Conservation (phyloP, 2,113 vertebrate species). For the Cyanistes caeruleus region DNA sequence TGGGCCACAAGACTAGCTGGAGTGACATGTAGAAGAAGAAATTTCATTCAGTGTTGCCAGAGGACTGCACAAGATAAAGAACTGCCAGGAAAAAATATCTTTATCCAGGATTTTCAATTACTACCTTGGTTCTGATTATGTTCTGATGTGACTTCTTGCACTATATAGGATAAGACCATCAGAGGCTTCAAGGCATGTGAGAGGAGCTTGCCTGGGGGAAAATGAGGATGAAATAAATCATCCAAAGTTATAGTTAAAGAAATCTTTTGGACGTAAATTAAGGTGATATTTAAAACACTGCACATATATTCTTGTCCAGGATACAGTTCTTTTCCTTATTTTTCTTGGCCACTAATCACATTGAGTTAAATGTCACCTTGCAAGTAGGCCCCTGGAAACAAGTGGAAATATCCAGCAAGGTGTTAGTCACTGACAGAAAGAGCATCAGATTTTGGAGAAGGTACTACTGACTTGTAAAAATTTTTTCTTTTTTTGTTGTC, state of each 20-base stretch:
- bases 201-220: not conserved
- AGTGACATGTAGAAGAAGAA: not conserved
- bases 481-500: not conserved
- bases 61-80: not conserved
- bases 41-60: fast-evolving
- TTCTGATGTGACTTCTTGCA: not conserved
- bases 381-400: not conserved
- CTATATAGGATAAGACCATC: not conserved
- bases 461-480: not conserved
- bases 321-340: not conserved
- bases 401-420: not conserved
- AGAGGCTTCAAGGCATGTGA: not conserved
- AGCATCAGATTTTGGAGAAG: not conserved
- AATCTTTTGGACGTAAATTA: not conserved
- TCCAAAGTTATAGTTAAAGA: not conserved
- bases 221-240: not conserved
- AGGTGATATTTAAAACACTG: not conserved
- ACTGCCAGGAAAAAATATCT: not conserved
- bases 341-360: not conserved
- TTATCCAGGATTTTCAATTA: not conserved
- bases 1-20: not conserved
- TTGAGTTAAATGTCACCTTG: not conserved
- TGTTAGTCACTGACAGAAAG: not conserved
- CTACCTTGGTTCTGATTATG: not conserved
- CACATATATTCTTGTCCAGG: not conserved